Evolutionary conservation across 2,888 invertebrate species (phyloP), one percentile per base, ranked within the genome.

Genomic region (Drosophila kambysellisi): DNA sequence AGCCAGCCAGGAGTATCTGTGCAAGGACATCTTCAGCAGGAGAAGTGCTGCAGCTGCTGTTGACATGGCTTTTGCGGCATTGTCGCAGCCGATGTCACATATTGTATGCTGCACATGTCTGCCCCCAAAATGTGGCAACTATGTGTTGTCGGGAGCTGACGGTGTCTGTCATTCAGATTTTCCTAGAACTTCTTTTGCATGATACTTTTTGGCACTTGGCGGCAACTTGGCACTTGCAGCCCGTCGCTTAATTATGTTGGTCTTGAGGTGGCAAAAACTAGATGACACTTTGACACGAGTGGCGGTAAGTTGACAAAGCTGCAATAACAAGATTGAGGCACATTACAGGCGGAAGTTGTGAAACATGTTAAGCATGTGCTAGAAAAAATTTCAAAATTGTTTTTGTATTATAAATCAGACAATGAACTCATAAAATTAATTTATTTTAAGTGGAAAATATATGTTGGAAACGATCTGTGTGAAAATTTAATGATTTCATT

Each of bases 81-180:
- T 87, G 89, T 89, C 71, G 79, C 89, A 87, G 78, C 83, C 74
- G 85, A 78, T 88, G 87, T 82, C 89, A 80, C 85, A 83, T 83
- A 76, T 80, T 89, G 80, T 78, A 70, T 62, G 68, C 72, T 65
- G 74, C 75, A 76, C 71, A 79, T 72, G 70, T 80, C 69, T 61
- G 67, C 32, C 74, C 39, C 43, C 65, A 43, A 51, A 48, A 25
- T 67, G 62, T 33, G 58, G 41, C 58, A 52, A 54, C 43, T 43
- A 50, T 48, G 70, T 39, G 74, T 67, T 76, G 70, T 70, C 50
- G 75, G 76, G 66, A 72, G 70, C 82, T 85, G 87, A 85, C 82
- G 79, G 70, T 66, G 60, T 63, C 85, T 83, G 89, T 88, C 89
- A 89, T 81, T 85, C 75, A 70, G 70, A 69, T 78, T 87, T 78